Base-by-base conservation (phyloP, 2,113 vertebrate species). In the Ceuthmochares aereus region DNA sequence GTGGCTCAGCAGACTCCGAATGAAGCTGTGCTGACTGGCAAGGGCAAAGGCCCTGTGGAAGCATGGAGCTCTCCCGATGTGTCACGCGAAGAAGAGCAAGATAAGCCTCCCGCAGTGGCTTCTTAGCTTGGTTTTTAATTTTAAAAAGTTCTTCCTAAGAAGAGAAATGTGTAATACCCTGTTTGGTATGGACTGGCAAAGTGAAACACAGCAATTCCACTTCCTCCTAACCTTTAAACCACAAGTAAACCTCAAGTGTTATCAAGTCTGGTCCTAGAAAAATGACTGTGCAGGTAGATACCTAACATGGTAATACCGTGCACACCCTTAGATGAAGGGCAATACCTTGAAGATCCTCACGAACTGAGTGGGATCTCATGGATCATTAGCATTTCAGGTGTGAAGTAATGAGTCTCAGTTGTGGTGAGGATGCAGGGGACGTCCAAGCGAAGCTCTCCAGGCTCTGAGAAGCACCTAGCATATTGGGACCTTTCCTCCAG, bases 221-320 rank as follows among this genome's bases (percentile, higher is more conserved):
- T 91, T 82, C 58, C 34, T 77, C 22, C 52, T 67, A 59, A 70
- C 7, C 47, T n/a, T 72, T 54, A 45, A 19, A 54, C 29, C 9
- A 30, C 30, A 34, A 27, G 19, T 20, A 58, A 70, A 62, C 22
- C 1, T 64, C 14, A 27, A 42, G 45, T 8, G 14, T 54, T 68
- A 67, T 18, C 14, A 58, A 42, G 15, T 4, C 15, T 40, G 5
- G 17, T 45, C 17, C 52, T 43, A 91, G 40, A 49, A 47, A 92
- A 81, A 54, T 2, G 26, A 72, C 10, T 1, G 0, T 0, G 1
- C 29, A n/a, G 20, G 45, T 23, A 21, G 14, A 27, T n/a, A 36
- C 30, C 21, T 23, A 54, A 54, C 2, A 14, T 2, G 14, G n/a
- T 5, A 49, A 32, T 32, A 37, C 15, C 0, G 1, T 0, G 2